Evolutionary conservation across 2,888 invertebrate genomes (phyloP).

Genomic region (Calameuta pallipes): DNA sequence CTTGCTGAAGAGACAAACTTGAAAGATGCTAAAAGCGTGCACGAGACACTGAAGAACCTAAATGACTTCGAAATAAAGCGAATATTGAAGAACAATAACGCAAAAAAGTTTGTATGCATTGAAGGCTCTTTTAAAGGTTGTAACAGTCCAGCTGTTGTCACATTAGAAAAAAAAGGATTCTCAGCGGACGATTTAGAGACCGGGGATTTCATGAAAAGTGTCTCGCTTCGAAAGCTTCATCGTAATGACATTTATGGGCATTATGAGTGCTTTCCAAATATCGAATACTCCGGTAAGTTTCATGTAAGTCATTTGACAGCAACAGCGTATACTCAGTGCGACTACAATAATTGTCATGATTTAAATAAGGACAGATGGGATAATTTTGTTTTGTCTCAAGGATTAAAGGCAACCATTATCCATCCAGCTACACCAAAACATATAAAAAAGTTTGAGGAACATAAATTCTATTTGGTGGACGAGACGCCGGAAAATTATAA

Average conservation of each 20-base stretch:
- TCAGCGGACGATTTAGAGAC: conserved; percentile 72
- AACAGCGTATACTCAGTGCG: background rate
- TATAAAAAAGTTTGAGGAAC: conserved; percentile 84
- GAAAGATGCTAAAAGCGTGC: conserved; percentile 34
- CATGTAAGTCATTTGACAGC: background rate
- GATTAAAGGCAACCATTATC: conserved; percentile 88
- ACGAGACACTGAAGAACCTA: conserved; percentile 67
- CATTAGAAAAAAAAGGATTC: conserved; percentile 87
- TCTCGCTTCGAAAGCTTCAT: conserved; percentile 74
- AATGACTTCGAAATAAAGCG: conserved; percentile 76
- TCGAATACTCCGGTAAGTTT: conserved; percentile 74
- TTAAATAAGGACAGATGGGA: background rate
- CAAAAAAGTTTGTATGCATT: conserved; percentile 77
- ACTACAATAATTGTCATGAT: background rate
- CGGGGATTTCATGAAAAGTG: conserved; percentile 74
- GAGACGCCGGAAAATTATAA: conserved; percentile 89
- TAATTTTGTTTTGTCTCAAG: conserved; percentile 65
- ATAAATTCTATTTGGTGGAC: conserved; percentile 79
- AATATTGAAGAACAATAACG: conserved; percentile 79
- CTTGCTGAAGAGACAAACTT: background rate
- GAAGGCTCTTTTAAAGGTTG: conserved; percentile 75
- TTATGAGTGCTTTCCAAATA: conserved; percentile 77
- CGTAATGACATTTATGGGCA: conserved; percentile 89
- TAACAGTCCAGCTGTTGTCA: conserved; percentile 76
- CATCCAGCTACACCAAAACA: conserved; percentile 95